Base-by-base conservation (phyloP, 2,797 vertebrate species). In the Artibeus lituratus region DNA sequence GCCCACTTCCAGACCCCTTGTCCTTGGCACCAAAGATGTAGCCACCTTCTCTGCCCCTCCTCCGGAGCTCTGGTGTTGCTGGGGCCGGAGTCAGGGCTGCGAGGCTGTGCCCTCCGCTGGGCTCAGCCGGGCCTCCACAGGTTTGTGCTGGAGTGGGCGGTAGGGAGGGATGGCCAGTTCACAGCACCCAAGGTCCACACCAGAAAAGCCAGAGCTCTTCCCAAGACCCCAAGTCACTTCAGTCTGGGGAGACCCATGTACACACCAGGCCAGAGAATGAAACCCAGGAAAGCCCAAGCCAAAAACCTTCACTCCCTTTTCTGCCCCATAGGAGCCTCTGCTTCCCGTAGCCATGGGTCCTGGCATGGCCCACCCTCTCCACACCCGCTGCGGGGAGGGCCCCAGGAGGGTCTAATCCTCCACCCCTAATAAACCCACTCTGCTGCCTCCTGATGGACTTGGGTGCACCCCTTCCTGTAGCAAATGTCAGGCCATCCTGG, bases 1-100 rank as follows among this genome's bases (percentile, higher is more conserved):
- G 10, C 37, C 80, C 42, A 35, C 67, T 59, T 67, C 55, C 74
- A 81, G 95, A 72, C 15, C 59, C n/a, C 78, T 44, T 93, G 12
- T 74, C 92, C 86, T 92, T 94, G 97, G 98, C 98, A 98, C 99
- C 99, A 99, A 99, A 99, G 98, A 99, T 73, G 49, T 81, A 96
- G 73, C 53, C 80, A 26, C 83, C 96, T 84, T 69, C 87, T 77
- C 51, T 73, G 86, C 84, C 14, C 57, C 89, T 94, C 74, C 44
- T 97, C 93, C 3, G 47, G 78, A 88, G 24, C 96, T 96, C 84
- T 21, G 57, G 82, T 59, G 81, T 74, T 1, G 12, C 55, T 29
- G 4, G 70, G 51, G 55, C 21, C 35, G 4, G 84, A 73, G 62
- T 73, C 47, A 6, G 35, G 57, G 72, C 55, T 37, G 7, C 15